Base-by-base conservation (phyloP, 1,140 invertebrate genomes). In the Lutraria rhynchaena region DNA sequence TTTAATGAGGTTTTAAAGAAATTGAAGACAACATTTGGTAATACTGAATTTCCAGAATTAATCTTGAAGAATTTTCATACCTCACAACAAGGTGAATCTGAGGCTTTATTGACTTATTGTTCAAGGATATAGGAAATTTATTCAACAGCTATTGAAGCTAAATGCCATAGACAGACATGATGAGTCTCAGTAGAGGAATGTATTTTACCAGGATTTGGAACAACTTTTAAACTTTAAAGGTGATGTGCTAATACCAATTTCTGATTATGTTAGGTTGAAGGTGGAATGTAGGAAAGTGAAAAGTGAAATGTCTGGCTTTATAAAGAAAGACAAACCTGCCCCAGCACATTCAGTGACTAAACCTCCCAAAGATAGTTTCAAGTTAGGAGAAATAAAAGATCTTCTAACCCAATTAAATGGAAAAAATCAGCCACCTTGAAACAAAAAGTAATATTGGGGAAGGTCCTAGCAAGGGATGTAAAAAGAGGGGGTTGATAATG, bases 221-320 rank as follows among this genome's bases (percentile, higher is more conserved):
- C 51, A 37, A 49, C 27, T 49, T 17, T 29, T 61, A 2, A 76
- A 63, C 60, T 17, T 29, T 61, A 2, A 76, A 63, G 24, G 33
- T 33, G 11, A 9, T 22, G 35, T 55, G 55, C 19, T 24, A 44
- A 11, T 76, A 61, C 24, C 31, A 76, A 41, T 61, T 44, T 17
- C 22, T 31, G 58, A 76, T 35, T 76, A 51, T 63, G 57, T 63
- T n/a, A n/a, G 22, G 13, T 76, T 76, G 7, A 76, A 76, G 31
- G 35, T 76, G 0, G 57, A 60, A 29, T 24, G 60, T 22, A 24
- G 73, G 24, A 76, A 63, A 31, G 27, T 63, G 17, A 58, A 76
- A 35, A 37, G 31, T 57, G 70, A 74, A 37, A 46, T 51, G 17
- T 17, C 9, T 7, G 5, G 37, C 11, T 17, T 13, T 5, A 7